These are phyloP conservation scores for Athalia cordata DNA, from an alignment of 2,888 invertebrate genomes.

Conservation along the genomic window DNA sequence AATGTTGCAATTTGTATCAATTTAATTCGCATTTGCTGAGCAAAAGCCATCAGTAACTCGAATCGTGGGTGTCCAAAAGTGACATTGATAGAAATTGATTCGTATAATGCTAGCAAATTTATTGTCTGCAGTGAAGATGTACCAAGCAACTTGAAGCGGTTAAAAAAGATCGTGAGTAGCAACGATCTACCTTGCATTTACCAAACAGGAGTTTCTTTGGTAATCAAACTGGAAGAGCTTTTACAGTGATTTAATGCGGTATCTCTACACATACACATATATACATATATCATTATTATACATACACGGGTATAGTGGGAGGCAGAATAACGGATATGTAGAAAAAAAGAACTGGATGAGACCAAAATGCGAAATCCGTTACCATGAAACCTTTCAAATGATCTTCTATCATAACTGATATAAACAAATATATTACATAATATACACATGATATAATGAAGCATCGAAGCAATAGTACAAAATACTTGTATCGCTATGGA, in stretches of 20 bases:
- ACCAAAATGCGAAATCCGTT: not conserved
- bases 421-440: not conserved
- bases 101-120: not conserved
- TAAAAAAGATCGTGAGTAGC: not conserved
- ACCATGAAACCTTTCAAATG: not conserved
- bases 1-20: conserved; percentile 95
- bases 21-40: conserved; percentile 97
- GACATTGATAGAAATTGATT: conserved; percentile 13
- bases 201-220: conserved; percentile 11
- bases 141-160: not conserved
- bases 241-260: conserved; percentile 18
- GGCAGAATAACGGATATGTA: conserved; percentile 10
- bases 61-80: conserved; percentile 17
- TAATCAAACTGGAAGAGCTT: conserved; percentile 12
- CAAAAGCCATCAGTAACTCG: conserved; percentile 86
- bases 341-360: not conserved
- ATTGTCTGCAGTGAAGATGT: not conserved
- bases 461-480: conserved; percentile 40
- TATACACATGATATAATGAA: not conserved
- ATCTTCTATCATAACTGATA: not conserved
- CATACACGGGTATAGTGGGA: conserved; percentile 17
- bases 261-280: conserved; percentile 15
- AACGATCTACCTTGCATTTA: conserved; percentile 8
- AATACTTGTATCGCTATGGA: conserved; percentile 26
- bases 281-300: not conserved